Base-by-base conservation (phyloP, 1,140 invertebrate species). In the Philotrypesis tridentata region DNA sequence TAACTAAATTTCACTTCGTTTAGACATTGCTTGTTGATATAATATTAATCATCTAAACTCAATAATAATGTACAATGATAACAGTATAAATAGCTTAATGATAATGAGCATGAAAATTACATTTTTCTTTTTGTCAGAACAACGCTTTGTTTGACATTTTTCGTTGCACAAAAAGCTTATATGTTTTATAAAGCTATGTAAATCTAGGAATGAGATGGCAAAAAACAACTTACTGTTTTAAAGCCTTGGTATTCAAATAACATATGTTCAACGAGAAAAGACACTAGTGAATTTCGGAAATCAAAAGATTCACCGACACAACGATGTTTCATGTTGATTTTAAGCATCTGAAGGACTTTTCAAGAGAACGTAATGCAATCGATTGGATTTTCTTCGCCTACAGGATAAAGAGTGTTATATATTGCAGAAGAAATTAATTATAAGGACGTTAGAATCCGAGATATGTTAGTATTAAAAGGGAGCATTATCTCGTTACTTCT, bases 401-500 rank as follows among this genome's bases (percentile, higher is more conserved):
- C 21, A 21, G 48, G 21, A 55, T 55, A n/a, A n/a, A 55, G 48
- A 6, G 48, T 2, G 40, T 43, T 43, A 14, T 55, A 17, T 55
- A 55, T 65, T 65, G 25, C 23, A 25, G 25, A 29, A 29, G 61
- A 65, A 37, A 27, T 23, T 27, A 14, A 65, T 27, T 8, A n/a
- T 29, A 65, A 23, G 7, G 25, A 65, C 25, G 25, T 65, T 29
- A 29, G 61, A 25, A 65, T 65, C 61, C 23, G 25, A 65, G 61
- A 65, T 65, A 65, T 65, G 61, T 65, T 65, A 29, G 61, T 65
- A 65, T 65, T 65, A 29, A 11, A 65, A 23, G 11, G 61, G 27
- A 3, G 7, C 61, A 4, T 65, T 65, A 25, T 65, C 23, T 29
- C 25, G 48, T 55, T 55, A 55, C 21, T 29, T 14, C 25, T 65